These are phyloP conservation scores for Heliconius melpomene DNA, from an alignment of 1,140 invertebrate species.

Conservation along the genomic window DNA sequence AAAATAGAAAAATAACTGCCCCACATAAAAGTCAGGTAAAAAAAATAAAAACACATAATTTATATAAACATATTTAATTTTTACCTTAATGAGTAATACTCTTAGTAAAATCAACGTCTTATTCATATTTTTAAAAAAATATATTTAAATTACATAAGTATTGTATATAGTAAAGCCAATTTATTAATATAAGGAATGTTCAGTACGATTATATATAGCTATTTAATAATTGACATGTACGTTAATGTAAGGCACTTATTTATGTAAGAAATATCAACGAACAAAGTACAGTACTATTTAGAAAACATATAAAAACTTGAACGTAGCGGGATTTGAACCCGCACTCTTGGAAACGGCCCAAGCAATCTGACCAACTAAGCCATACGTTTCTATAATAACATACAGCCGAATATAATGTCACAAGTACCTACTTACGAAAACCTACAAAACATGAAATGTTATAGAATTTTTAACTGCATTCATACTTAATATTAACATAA, in stretches of 20 bases:
- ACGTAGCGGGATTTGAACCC: no score
- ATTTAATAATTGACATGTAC: conserved; percentile 60
- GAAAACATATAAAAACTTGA: no score
- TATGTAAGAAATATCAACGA: conserved; percentile 1
- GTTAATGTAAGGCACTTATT: conserved; percentile 53
- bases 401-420: conserved; percentile 11
- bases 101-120: conserved; percentile 72
- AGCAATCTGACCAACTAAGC: no score
- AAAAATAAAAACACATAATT: conserved; percentile 14
- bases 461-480: conserved; percentile 16
- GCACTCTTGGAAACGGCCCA: no score
- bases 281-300: background rate
- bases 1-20: background rate
- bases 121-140: conserved; percentile 57
- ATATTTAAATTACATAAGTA: conserved; percentile 58
- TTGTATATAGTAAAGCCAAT: conserved; percentile 55
- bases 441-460: background rate
- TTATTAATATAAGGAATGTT: conserved; percentile 73
- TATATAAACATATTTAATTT: conserved; percentile 71
- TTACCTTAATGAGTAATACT: conserved; percentile 73
- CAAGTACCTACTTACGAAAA: conserved; percentile 18
- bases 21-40: background rate
- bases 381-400: background rate
- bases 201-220: conserved; percentile 40
- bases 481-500: background rate